phyloP scores from a whole-genome alignment of 2,797 vertebrate species.

The Selene dorsalis region DNA sequence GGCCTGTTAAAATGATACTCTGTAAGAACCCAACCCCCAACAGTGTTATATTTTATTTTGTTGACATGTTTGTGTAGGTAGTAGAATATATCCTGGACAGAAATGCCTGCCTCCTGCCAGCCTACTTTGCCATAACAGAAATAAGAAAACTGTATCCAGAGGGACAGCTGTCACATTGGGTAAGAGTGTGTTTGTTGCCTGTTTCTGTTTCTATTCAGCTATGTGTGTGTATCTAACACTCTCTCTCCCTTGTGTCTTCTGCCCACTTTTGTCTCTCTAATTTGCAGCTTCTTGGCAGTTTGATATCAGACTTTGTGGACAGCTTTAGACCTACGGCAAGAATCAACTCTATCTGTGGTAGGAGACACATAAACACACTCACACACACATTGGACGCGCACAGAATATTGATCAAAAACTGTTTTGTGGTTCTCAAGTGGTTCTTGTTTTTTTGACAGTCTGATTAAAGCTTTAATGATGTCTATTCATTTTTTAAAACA shows the following conservation, averaged over 20 bases:
- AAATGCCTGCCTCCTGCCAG: constrained; percentile 96
- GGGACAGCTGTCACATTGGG: constrained; percentile 97
- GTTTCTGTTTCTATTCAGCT: background rate
- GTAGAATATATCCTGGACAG: constrained; percentile 98
- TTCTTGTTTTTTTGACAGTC: background rate
- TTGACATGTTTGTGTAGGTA: constrained; percentile 82
- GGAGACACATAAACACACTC: constrained; percentile 57
- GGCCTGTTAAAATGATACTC: too few relatives aligned
- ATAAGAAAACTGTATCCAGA: constrained; percentile 99
- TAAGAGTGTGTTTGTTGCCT: constrained; percentile 67
- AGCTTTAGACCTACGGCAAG: constrained; percentile 98
- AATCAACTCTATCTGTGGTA: constrained; percentile 99
- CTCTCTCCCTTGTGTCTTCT: background rate
- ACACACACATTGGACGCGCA: background rate
- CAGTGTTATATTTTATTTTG: background rate
- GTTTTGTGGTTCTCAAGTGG: background rate
- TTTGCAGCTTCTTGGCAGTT: constrained; percentile 91
- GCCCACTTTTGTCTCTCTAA: constrained; percentile 6
- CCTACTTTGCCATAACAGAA: constrained; percentile 97
- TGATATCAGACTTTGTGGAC: constrained; percentile 98
- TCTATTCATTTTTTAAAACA: background rate
- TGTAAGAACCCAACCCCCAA: too few relatives aligned
- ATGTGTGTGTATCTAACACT: background rate
- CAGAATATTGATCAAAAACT: background rate
- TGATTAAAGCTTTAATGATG: background rate